Percentiles rank a stretch among this genome's conserved stretches.
Conservation (phyloP, 1,140 invertebrate species). For the Kradibia gibbosae region DNA sequence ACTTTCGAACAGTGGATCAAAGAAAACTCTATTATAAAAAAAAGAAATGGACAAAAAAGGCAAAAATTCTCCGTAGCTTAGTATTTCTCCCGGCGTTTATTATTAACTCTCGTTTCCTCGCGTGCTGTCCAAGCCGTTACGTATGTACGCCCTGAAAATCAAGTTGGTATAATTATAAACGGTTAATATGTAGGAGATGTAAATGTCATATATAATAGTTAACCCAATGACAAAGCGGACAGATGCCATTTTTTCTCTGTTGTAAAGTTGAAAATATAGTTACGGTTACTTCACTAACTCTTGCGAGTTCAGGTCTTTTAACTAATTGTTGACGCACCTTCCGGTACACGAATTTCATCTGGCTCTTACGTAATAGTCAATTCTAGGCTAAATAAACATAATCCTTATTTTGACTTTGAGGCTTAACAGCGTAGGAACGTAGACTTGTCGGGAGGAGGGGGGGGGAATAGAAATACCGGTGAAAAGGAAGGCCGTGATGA, state of each 20-base stretch:
- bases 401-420: background rate
- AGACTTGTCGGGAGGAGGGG: background rate
- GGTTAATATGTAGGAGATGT: constrained; percentile 56
- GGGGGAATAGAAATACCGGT: background rate
- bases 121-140: background rate
- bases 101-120: background rate
- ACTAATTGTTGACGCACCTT: background rate
- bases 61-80: background rate
- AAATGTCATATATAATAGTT: constrained; percentile 59
- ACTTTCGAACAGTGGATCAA: constrained; percentile 7
- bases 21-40: background rate
- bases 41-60: no score
- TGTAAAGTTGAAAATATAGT: constrained; percentile 16
- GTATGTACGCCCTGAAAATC: constrained; percentile 25
- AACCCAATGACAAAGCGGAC: constrained; percentile 57
- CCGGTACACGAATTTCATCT: background rate
- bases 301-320: background rate
- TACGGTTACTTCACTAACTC: background rate
- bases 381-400: constrained; percentile 6
- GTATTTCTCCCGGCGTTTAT: background rate
- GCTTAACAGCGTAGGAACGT: background rate
- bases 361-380: background rate
- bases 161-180: constrained; percentile 57
- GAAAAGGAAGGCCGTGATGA: background rate
- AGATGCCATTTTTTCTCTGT: constrained; percentile 52